phyloP scores from a whole-genome alignment of 2,113 vertebrate species.

The Solea solea region DNA sequence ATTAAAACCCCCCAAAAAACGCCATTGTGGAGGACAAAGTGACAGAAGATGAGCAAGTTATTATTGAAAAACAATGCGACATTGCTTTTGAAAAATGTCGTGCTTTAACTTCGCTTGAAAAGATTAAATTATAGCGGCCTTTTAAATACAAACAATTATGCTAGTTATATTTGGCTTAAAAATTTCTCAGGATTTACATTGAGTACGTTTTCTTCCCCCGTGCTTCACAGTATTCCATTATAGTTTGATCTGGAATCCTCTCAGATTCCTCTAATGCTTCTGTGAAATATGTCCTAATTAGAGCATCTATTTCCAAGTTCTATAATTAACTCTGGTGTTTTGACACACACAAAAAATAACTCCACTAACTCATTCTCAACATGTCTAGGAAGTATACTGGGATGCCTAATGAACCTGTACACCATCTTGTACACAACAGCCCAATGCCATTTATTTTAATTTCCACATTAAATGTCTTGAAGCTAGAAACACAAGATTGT shows the following conservation, averaged over 20 bases:
- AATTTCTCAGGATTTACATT: too few relatives aligned
- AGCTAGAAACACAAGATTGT: slow-evolving; percentile 10
- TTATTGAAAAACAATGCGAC: too few relatives aligned
- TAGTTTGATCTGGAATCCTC: slow-evolving; percentile 14
- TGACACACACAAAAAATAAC: slow-evolving; percentile 25
- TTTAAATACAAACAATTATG: not conserved
- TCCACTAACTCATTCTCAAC: slow-evolving; percentile 22
- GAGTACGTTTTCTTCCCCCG: not conserved
- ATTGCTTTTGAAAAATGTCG: not conserved
- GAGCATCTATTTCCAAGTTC: slow-evolving; percentile 24
- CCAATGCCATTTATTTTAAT: slow-evolving; percentile 51
- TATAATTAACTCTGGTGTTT: slow-evolving; percentile 20
- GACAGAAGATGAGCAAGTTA: too few relatives aligned
- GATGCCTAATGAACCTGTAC: slow-evolving; percentile 60
- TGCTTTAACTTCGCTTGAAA: not conserved
- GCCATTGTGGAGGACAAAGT: too few relatives aligned
- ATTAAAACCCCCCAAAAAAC: too few relatives aligned
- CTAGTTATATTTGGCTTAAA: not conserved
- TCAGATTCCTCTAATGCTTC: slow-evolving; percentile 21
- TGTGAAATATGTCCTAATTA: slow-evolving; percentile 34
- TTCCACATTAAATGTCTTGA: slow-evolving; percentile 17
- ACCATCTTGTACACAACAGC: slow-evolving; percentile 38
- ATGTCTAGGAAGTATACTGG: slow-evolving; percentile 55
- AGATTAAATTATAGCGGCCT: not conserved
- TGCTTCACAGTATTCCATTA: slow-evolving; percentile 2